Evolutionary conservation across 2,888 invertebrate species (phyloP).

Genomic region (Carpatolechia fugitivella): DNA sequence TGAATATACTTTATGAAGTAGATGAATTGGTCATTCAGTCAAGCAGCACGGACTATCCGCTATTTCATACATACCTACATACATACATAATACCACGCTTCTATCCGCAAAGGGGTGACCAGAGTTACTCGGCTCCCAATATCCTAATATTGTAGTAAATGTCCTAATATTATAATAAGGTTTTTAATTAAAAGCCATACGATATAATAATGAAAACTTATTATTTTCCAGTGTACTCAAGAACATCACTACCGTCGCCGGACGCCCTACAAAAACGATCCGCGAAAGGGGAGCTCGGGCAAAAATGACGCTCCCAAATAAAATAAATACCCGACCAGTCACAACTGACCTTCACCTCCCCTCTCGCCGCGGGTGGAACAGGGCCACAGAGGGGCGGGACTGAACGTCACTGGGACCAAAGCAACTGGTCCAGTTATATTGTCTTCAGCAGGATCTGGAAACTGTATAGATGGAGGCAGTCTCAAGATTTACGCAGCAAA

Average conservation of each 20-base stretch:
- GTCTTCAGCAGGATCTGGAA: slow-evolving; percentile 31
- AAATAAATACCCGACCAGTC: slow-evolving; percentile 57
- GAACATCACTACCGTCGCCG: slow-evolving; percentile 42
- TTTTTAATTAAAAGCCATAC: no score
- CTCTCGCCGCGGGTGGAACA: slow-evolving; percentile 13
- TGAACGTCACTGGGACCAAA: background rate
- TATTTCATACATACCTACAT: no score
- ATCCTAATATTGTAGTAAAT: no score
- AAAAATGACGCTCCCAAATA: slow-evolving; percentile 70
- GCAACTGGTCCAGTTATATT: slow-evolving; percentile 33
- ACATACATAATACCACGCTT: no score
- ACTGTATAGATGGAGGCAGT: slow-evolving; percentile 30
- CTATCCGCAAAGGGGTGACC: no score
- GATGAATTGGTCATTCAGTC: no score
- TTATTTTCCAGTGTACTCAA: slow-evolving; percentile 42
- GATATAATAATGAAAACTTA: background rate
- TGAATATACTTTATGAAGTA: no score
- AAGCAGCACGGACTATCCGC: no score
- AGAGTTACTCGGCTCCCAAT: no score
- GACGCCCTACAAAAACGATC: slow-evolving; percentile 65
- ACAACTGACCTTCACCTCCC: slow-evolving; percentile 33
- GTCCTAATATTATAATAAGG: no score
- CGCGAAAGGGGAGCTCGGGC: slow-evolving; percentile 62
- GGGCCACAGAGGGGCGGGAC: background rate
- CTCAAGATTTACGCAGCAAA: slow-evolving; percentile 32